These are phyloP conservation scores for Aurelia aurita DNA, from an alignment of 30 jellyfish, hydroid and myxozoan genomes.

Conservation along the genomic window DNA sequence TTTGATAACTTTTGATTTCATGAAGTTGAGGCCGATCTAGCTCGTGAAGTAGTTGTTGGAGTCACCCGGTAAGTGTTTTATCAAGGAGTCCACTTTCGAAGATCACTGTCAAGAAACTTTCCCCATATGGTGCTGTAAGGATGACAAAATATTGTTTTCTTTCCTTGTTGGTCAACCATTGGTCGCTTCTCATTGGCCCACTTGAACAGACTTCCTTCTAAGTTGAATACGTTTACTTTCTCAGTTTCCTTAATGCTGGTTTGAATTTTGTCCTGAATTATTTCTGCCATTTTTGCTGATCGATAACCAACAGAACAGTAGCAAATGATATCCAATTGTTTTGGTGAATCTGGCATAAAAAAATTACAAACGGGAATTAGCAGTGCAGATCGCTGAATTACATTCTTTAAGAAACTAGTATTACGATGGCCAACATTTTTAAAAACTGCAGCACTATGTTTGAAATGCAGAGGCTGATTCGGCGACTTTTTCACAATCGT, in stretches of 20 bases:
- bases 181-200: slow-evolving; percentile 87
- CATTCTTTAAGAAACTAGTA: no score
- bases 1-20: no score
- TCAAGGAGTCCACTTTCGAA: slow-evolving; percentile 62
- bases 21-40: no score
- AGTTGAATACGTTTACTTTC: slow-evolving; percentile 37
- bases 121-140: slow-evolving; percentile 88
- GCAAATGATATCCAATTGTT: slow-evolving; percentile 38
- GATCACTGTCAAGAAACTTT: slow-evolving; percentile 34
- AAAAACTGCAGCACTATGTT: no score
- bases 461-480: no score
- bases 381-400: no score
- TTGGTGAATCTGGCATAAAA: slow-evolving; percentile 1
- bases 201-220: slow-evolving; percentile 84
- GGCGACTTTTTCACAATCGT: no score
- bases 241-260: neutral
- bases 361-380: neutral
- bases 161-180: slow-evolving; percentile 72
- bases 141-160: slow-evolving; percentile 65
- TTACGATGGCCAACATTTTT: no score
- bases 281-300: slow-evolving; percentile 79
- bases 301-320: slow-evolving; percentile 91
- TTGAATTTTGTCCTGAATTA: slow-evolving; percentile 26
- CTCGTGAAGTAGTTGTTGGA: no score
- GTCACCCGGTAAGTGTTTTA: no score